Evolutionary conservation across 2,888 invertebrate genomes (phyloP).

Genomic region (Troilus luridus): DNA sequence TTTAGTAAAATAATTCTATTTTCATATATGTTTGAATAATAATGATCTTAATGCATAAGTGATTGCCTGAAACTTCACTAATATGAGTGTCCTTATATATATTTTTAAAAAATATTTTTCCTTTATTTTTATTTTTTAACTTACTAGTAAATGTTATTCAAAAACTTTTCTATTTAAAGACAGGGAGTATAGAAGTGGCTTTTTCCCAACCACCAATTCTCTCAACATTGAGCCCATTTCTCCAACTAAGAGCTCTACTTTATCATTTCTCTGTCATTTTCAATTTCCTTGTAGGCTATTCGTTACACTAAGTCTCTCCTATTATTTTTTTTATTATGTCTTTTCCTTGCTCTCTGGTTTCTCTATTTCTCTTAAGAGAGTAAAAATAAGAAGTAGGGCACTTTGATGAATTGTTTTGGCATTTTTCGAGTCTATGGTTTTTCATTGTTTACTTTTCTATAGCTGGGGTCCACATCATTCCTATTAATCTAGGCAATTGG

Average conservation of each 20-base stretch:
- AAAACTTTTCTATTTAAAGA: neutral
- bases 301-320: conserved; percentile 9
- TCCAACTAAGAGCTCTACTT: neutral
- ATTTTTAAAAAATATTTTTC: neutral
- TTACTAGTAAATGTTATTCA: neutral
- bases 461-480: neutral
- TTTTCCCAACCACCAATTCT: neutral
- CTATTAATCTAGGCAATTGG: neutral
- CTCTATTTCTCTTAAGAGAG: neutral
- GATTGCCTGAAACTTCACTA: too few species aligned
- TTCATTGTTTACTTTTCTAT: neutral
- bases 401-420: neutral
- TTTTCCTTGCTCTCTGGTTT: conserved; percentile 16
- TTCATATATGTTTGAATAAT: too few species aligned
- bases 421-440: neutral
- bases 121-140: neutral
- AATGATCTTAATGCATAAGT: too few species aligned
- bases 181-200: neutral
- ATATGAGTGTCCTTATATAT: too few species aligned
- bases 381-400: neutral
- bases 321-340: conserved; percentile 16
- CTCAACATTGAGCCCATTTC: neutral
- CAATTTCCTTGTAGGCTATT: conserved; percentile 44
- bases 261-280: conserved; percentile 36
- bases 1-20: too few species aligned